A percentile compares a stretch with the other conserved stretches of the same genome.
Evolutionary conservation across 2,888 invertebrate genomes (phyloP).

Genomic region (Yponomeuta plumbellus): DNA sequence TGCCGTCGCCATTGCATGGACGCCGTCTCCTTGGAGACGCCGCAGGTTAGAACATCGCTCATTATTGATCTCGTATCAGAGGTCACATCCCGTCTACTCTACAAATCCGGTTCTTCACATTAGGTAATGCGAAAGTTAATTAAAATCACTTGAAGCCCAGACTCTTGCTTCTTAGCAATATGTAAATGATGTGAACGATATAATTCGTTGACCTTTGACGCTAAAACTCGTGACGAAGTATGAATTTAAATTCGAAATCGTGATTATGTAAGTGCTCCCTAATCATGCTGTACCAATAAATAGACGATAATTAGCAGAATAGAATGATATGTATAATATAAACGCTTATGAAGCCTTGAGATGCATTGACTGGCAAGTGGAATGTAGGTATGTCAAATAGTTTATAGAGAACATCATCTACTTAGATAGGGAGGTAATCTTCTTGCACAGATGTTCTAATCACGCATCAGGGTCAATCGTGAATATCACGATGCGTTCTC

Average conservation of each 20-base stretch:
- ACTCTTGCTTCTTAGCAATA: background rate
- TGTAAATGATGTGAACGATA: background rate
- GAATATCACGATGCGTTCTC: conserved; percentile 47
- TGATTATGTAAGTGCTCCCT: background rate
- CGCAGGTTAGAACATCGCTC: conserved; percentile 74
- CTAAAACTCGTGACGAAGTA: background rate
- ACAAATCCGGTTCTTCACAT: background rate
- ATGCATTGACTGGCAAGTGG: conserved; percentile 21
- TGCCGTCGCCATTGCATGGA: conserved; percentile 96
- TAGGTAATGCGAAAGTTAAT: conserved; percentile 3
- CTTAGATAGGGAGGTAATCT: conserved; percentile 23
- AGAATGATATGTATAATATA: background rate
- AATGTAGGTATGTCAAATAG: conserved; percentile 24
- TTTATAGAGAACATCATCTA: conserved; percentile 18
- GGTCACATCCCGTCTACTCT: background rate
- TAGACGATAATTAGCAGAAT: background rate
- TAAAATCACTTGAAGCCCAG: background rate
- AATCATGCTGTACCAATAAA: background rate
- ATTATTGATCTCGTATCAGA: background rate
- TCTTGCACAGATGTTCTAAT: conserved; percentile 28
- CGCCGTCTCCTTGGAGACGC: conserved; percentile 92
- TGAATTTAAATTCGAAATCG: background rate
- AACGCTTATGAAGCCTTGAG: conserved; percentile 6
- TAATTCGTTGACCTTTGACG: background rate
- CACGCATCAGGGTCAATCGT: conserved; percentile 44